Conservation (phyloP, 1,140 invertebrate genomes). For the Daktulosphaira vitifoliae region DNA sequence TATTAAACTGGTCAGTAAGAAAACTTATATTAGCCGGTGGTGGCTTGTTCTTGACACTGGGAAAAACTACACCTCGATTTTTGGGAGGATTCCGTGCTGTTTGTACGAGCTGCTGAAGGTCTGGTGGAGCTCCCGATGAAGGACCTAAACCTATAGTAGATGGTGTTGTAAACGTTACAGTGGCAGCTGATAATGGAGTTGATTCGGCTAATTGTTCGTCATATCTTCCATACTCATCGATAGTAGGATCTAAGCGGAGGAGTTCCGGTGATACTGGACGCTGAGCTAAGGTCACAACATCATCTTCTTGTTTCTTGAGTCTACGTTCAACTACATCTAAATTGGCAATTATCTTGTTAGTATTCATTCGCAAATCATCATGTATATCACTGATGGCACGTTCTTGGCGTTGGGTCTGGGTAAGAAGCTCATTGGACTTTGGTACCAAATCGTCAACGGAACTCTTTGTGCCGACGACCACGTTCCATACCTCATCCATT, state of each 20-base stretch:
- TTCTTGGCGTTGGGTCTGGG: slow-evolving; percentile 75
- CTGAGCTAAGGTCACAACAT: slow-evolving; percentile 61
- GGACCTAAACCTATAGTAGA: slow-evolving; percentile 41
- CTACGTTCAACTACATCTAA: slow-evolving; percentile 73
- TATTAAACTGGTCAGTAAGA: slow-evolving; percentile 56
- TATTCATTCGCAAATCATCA: slow-evolving; percentile 67
- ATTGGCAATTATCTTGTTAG: slow-evolving; percentile 79
- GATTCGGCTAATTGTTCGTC: slow-evolving; percentile 37
- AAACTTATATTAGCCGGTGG: slow-evolving; percentile 71
- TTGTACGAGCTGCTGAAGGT: slow-evolving; percentile 43
- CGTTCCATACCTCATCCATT: slow-evolving; percentile 83
- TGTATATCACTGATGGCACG: slow-evolving; percentile 78
- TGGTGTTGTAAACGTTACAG: slow-evolving; percentile 35
- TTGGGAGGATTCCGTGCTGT: slow-evolving; percentile 38
- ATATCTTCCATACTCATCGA: slow-evolving; percentile 60
- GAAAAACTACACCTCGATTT: slow-evolving; percentile 76
- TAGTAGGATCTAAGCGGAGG: slow-evolving; percentile 60
- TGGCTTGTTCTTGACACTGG: slow-evolving; percentile 81
- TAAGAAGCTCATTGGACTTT: slow-evolving; percentile 73
- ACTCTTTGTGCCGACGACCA: slow-evolving; percentile 75
- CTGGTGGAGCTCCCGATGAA: slow-evolving; percentile 45
- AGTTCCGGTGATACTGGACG: slow-evolving; percentile 59
- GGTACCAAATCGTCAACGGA: slow-evolving; percentile 73
- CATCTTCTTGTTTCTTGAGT: slow-evolving; percentile 71
- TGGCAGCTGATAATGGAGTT: slow-evolving; percentile 34